Evolutionary conservation across 2,888 invertebrate genomes (phyloP).

Genomic region (Frankliniella fusca): DNA sequence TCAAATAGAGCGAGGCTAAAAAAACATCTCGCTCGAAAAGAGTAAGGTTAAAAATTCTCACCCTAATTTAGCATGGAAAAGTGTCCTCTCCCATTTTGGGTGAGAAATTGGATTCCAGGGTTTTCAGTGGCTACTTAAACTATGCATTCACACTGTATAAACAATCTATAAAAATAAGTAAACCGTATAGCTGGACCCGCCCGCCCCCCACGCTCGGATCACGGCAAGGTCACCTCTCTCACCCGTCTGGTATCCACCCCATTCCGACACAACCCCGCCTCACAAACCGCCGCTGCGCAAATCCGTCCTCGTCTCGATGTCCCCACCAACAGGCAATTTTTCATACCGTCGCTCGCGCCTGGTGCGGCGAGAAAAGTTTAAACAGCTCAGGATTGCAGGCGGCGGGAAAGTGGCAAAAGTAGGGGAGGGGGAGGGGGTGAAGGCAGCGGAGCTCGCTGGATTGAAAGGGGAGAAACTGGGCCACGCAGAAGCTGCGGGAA

Average conservation of each 20-base stretch:
- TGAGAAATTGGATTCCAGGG: too few species aligned
- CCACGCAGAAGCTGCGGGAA: neutral
- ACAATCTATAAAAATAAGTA: too few species aligned
- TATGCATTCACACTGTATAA: too few species aligned
- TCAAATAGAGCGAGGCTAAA: too few species aligned
- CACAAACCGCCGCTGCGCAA: neutral
- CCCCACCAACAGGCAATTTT: conserved; percentile 1
- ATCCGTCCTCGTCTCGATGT: neutral
- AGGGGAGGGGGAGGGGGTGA: neutral
- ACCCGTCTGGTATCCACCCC: neutral
- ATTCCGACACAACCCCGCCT: neutral
- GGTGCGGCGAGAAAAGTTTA: neutral
- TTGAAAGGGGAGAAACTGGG: neutral
- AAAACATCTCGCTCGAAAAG: too few species aligned
- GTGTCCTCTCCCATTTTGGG: too few species aligned
- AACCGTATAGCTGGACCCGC: too few species aligned
- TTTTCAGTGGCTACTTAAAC: too few species aligned
- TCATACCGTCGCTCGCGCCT: neutral
- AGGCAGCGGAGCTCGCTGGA: neutral
- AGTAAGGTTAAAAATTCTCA: too few species aligned
- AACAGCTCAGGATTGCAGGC: neutral
- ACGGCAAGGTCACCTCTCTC: neutral
- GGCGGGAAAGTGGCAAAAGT: neutral
- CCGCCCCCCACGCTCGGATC: too few species aligned
- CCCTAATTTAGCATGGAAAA: too few species aligned